A percentile compares a stretch with the other conserved stretches of the same genome.
Conservation (phyloP, 2,797 vertebrate genomes). For the Euthynnus affinis region DNA sequence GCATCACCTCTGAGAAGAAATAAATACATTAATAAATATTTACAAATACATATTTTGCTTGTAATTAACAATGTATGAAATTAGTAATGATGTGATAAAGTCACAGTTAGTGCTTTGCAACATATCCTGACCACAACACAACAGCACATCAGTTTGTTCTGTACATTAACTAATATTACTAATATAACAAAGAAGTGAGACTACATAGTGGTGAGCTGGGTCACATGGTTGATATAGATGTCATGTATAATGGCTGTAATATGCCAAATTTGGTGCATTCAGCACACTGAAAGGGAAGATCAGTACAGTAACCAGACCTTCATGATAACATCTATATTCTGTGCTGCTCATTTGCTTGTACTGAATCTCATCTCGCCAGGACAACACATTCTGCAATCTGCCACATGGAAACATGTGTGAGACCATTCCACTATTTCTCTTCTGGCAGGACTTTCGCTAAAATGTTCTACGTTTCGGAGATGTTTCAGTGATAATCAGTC, state of each 20-base stretch:
- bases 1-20: too few species aligned
- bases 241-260: background rate
- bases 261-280: background rate
- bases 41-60: background rate
- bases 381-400: constrained; percentile 4
- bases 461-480: background rate
- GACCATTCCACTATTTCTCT: background rate
- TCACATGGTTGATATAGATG: background rate
- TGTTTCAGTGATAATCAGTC: constrained; percentile 16
- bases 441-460: background rate
- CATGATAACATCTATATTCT: background rate
- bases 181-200: background rate
- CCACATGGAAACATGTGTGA: constrained; percentile 3
- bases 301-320: background rate
- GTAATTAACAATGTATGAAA: background rate
- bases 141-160: background rate
- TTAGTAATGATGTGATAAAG: background rate
- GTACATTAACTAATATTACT: background rate
- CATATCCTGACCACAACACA: background rate
- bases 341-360: background rate
- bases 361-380: background rate
- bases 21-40: background rate
- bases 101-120: background rate
- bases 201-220: background rate
- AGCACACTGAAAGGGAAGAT: background rate